Percentiles rank a stretch among this genome's conserved stretches.
Evolutionary conservation across 2,797 vertebrate genomes (phyloP).

Genomic region (Pangasius sanitwongsei): DNA sequence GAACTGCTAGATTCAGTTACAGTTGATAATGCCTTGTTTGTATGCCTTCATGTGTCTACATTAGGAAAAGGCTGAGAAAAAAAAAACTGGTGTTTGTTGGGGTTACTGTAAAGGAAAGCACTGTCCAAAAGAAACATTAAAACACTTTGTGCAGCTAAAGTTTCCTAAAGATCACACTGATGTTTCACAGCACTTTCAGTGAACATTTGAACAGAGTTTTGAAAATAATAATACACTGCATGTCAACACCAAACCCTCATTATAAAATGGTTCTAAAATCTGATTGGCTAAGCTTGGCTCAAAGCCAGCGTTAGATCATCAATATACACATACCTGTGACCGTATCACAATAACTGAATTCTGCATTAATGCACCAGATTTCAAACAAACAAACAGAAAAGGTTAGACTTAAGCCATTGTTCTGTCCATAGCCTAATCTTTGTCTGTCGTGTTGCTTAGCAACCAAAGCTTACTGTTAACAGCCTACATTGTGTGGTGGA

Average conservation of each 20-base stretch:
- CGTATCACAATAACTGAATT: neutral
- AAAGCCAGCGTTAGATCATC: neutral
- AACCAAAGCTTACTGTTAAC: neutral
- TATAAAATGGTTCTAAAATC: neutral
- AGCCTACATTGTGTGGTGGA: too few species aligned
- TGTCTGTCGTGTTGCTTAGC: neutral
- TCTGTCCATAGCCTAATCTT: neutral
- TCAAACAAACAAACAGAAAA: neutral
- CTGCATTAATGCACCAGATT: neutral
- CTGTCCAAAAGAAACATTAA: neutral
- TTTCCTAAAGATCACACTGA: neutral
- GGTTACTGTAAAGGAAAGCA: slow-evolving; percentile 8
- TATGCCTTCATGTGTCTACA: neutral
- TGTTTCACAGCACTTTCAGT: neutral
- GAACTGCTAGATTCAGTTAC: slow-evolving; percentile 17
- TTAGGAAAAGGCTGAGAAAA: neutral
- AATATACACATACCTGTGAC: neutral
- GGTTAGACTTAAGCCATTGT: too few species aligned
- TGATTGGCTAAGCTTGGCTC: neutral
- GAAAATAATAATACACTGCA: neutral
- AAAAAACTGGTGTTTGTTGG: neutral
- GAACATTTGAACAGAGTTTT: neutral
- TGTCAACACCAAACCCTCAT: neutral
- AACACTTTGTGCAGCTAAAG: neutral
- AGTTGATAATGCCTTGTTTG: neutral